Evolutionary conservation across 2,888 invertebrate species (phyloP).

Genomic region (Acanthococcus lagerstroemiae): DNA sequence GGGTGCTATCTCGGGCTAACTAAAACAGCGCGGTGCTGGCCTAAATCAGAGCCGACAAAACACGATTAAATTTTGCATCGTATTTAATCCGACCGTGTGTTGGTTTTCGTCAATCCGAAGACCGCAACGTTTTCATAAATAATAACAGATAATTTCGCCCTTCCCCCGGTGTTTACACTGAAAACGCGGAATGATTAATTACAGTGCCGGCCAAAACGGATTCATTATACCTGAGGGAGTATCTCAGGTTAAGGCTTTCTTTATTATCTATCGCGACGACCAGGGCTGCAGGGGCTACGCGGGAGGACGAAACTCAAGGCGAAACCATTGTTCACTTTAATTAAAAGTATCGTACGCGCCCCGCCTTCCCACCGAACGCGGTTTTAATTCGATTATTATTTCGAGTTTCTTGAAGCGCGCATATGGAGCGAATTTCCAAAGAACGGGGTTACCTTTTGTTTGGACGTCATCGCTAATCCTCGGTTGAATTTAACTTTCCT

Average conservation of each 20-base stretch:
- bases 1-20: too few relatives aligned
- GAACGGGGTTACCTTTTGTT: too few relatives aligned
- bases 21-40: too few relatives aligned
- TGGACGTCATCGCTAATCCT: too few relatives aligned
- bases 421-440: too few relatives aligned
- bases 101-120: too few relatives aligned
- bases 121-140: constrained; percentile 9
- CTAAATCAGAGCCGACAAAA: too few relatives aligned
- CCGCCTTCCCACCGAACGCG: background rate
- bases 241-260: constrained; percentile 17
- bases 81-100: too few relatives aligned
- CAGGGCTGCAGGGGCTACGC: background rate
- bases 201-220: constrained; percentile 19
- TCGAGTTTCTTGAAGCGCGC: constrained; percentile 12
- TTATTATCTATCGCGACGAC: constrained; percentile 14
- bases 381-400: constrained; percentile 28
- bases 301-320: constrained; percentile 1
- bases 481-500: too few relatives aligned
- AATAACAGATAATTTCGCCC: constrained; percentile 13
- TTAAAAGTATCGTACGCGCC: constrained; percentile 20
- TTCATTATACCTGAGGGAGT: constrained; percentile 27
- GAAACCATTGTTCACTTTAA: constrained; percentile 22
- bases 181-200: constrained; percentile 26
- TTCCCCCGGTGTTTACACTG: background rate
- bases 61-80: too few relatives aligned